Conservation (phyloP, 2,888 invertebrate species). For the Drosophila infuscata region DNA sequence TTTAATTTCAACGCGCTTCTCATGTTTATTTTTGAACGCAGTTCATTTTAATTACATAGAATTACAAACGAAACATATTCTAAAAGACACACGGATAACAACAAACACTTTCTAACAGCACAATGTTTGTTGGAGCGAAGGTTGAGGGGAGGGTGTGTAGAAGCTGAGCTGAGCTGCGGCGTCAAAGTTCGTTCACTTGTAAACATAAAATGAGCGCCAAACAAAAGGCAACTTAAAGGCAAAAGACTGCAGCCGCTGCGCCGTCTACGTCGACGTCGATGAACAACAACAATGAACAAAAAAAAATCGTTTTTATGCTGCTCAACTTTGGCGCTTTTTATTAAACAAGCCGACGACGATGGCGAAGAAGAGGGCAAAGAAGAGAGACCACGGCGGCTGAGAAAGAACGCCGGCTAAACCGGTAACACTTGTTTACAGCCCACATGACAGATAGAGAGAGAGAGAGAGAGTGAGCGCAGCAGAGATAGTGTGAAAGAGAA, state of each 20-base stretch:
- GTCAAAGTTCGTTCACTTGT: constrained; percentile 78
- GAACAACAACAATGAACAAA: constrained; percentile 64
- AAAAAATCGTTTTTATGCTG: constrained; percentile 63
- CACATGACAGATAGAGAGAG: constrained; percentile 29
- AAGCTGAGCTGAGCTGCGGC: constrained; percentile 39
- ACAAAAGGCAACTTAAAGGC: constrained; percentile 40
- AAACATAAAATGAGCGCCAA: constrained; percentile 67
- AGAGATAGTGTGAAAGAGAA: constrained; percentile 16
- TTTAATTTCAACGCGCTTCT: constrained; percentile 18
- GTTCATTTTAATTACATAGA: constrained; percentile 68
- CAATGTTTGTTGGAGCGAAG: background rate
- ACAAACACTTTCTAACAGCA: constrained; percentile 64
- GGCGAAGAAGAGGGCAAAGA: constrained; percentile 26
- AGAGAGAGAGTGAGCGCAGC: constrained; percentile 8
- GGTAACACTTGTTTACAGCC: constrained; percentile 74
- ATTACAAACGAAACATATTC: constrained; percentile 63
- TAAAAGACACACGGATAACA: constrained; percentile 47
- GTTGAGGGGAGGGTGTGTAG: constrained; percentile 4
- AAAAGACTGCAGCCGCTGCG: constrained; percentile 33
- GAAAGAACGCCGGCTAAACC: constrained; percentile 73
- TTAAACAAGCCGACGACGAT: constrained; percentile 71
- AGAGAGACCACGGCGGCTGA: constrained; percentile 43
- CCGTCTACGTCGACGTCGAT: constrained; percentile 25
- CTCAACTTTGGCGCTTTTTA: constrained; percentile 76
- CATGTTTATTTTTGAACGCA: constrained; percentile 36